Conservation (phyloP, 2,797 vertebrate species). For the Alfaro cultratus region DNA sequence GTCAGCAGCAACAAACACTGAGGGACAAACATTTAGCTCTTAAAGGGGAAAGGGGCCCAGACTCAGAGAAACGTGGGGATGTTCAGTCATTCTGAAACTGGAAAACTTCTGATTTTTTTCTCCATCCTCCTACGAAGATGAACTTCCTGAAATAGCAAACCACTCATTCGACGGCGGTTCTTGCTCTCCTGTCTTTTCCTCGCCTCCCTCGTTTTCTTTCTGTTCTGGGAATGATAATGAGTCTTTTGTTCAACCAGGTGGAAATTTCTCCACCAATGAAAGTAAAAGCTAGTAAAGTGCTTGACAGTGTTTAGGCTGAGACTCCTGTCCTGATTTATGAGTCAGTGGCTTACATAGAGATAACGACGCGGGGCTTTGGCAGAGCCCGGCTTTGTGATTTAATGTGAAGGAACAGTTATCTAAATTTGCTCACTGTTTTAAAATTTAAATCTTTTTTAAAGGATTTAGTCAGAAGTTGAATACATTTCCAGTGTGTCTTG, state of each 20-base stretch:
- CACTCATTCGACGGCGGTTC: neutral
- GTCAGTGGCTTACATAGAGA: neutral
- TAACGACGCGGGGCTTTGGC: neutral
- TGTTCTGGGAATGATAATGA: neutral
- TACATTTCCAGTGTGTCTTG: neutral
- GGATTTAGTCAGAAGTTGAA: neutral
- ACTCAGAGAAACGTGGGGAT: neutral
- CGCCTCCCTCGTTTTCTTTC: neutral
- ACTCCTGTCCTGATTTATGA: constrained; percentile 16
- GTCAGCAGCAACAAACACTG: neutral
- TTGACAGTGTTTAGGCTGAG: neutral
- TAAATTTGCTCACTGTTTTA: neutral
- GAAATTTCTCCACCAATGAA: constrained; percentile 16
- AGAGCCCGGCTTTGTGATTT: neutral
- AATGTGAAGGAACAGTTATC: neutral
- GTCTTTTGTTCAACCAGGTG: constrained; percentile 21
- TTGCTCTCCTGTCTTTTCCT: neutral
- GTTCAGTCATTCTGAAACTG: neutral
- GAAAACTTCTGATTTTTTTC: neutral
- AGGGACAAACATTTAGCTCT: neutral
- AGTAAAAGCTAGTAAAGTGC: constrained; percentile 10
- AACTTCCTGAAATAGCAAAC: neutral
- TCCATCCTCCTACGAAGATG: neutral
- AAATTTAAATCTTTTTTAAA: neutral
- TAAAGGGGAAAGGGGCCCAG: neutral